These are phyloP conservation scores for Conus canariensis DNA, from an alignment of 2,888 invertebrate species.

Conservation along the genomic window DNA sequence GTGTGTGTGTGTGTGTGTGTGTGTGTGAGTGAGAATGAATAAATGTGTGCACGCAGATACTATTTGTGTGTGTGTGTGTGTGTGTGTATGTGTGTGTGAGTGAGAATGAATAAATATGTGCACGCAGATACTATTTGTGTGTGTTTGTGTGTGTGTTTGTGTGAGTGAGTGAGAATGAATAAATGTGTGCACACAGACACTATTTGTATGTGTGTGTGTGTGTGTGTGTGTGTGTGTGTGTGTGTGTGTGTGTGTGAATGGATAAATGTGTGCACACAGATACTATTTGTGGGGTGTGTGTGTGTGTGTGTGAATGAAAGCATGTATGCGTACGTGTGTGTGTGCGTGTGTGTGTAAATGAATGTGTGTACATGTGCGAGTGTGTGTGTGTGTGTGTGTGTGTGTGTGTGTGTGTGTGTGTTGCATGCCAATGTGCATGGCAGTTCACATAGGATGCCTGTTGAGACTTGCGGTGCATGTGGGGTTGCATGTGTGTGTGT, in stretches of 20 bases:
- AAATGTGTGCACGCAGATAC: background rate
- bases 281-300: too few species aligned
- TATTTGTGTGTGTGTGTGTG: background rate
- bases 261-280: too few species aligned
- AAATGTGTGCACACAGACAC: background rate
- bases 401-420: conserved; percentile 2
- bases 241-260: too few species aligned
- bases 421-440: too few species aligned
- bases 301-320: too few species aligned
- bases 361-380: too few species aligned
- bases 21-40: conserved; percentile 10
- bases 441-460: too few species aligned
- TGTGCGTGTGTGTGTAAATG: too few species aligned
- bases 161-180: background rate
- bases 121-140: background rate
- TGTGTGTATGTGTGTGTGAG: background rate
- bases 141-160: background rate
- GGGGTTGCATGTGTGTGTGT: background rate
- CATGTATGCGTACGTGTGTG: too few species aligned
- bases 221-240: background rate
- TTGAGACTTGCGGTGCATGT: too few species aligned
- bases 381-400: too few species aligned
- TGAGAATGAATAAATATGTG: background rate
- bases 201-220: background rate
- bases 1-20: background rate